Conservation (phyloP, 2,888 invertebrate genomes). For the Pseudanteris insignis region DNA sequence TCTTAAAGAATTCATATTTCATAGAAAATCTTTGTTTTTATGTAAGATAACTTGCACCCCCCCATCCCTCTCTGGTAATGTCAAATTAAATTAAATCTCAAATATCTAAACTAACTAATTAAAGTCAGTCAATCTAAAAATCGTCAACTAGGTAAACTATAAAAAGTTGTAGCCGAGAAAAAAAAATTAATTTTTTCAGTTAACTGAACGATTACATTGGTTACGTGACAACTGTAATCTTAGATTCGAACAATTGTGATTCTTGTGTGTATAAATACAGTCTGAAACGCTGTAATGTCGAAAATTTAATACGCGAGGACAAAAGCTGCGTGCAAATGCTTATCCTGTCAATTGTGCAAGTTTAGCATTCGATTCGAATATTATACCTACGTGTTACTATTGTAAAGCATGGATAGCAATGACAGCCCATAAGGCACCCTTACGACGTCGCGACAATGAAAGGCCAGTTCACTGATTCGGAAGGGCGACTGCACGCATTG, state of each 20-base stretch:
- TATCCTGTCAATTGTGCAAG: slow-evolving; percentile 38
- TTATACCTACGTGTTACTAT: slow-evolving; percentile 31
- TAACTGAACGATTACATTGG: no score
- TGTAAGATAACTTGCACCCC: no score
- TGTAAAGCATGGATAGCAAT: slow-evolving; percentile 33
- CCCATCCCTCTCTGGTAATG: no score
- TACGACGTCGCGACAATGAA: slow-evolving; percentile 25
- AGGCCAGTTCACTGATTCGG: slow-evolving; percentile 34
- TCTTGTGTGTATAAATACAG: slow-evolving; percentile 26
- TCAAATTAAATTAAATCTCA: no score
- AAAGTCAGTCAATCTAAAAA: no score
- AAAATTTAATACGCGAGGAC: slow-evolving; percentile 15
- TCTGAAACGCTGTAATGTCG: slow-evolving; percentile 16
- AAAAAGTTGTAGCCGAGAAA: no score
- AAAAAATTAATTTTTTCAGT: no score
- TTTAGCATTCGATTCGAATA: slow-evolving; percentile 39
- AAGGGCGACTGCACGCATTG: slow-evolving; percentile 25
- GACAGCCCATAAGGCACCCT: slow-evolving; percentile 34
- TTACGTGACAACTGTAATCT: slow-evolving; percentile 5
- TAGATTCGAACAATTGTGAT: slow-evolving; percentile 6
- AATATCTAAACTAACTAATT: no score
- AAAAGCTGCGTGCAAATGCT: slow-evolving; percentile 28
- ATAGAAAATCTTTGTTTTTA: no score
- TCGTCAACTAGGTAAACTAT: no score
- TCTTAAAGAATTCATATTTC: no score